A percentile compares a stretch with the other conserved stretches of the same genome.
Evolutionary conservation across 92 coral and sea anemone species (phyloP).

Genomic region (Umimayanthus chanpuru): DNA sequence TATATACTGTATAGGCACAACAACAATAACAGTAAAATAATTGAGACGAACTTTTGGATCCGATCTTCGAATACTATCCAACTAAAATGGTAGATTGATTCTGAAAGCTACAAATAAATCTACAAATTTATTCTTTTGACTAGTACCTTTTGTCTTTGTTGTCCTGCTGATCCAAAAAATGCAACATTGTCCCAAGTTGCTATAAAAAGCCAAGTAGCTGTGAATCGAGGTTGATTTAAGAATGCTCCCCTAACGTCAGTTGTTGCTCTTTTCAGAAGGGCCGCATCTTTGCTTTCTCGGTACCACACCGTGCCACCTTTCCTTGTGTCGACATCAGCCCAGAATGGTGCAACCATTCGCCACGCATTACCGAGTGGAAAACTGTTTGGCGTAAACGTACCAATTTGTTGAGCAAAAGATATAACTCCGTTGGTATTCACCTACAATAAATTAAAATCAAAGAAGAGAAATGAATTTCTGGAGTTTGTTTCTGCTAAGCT

Average conservation of each 20-base stretch:
- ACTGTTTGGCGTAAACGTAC: neutral
- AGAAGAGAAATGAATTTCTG: no score
- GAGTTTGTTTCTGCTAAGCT: no score
- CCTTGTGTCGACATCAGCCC: conserved; percentile 83
- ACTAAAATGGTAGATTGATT: no score
- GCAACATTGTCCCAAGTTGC: conserved; percentile 85
- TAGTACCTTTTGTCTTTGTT: neutral
- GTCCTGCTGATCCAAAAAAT: conserved; percentile 39
- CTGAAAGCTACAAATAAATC: no score
- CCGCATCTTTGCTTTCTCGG: conserved; percentile 59
- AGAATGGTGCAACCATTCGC: conserved; percentile 56
- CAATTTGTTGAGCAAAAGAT: neutral
- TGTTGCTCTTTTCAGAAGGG: conserved; percentile 59
- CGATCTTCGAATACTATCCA: no score
- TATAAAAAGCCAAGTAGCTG: conserved; percentile 71
- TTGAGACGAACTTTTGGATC: no score
- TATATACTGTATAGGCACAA: no score
- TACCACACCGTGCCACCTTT: conserved; percentile 67
- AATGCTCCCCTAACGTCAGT: conserved; percentile 65
- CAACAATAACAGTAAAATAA: no score
- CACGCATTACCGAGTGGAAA: neutral
- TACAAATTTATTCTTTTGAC: no score
- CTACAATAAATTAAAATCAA: neutral
- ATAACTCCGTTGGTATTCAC: neutral
- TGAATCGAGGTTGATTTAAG: conserved; percentile 51